phyloP scores from a whole-genome alignment of 1,140 invertebrate genomes.

The Oncopodura yosiiana region DNA sequence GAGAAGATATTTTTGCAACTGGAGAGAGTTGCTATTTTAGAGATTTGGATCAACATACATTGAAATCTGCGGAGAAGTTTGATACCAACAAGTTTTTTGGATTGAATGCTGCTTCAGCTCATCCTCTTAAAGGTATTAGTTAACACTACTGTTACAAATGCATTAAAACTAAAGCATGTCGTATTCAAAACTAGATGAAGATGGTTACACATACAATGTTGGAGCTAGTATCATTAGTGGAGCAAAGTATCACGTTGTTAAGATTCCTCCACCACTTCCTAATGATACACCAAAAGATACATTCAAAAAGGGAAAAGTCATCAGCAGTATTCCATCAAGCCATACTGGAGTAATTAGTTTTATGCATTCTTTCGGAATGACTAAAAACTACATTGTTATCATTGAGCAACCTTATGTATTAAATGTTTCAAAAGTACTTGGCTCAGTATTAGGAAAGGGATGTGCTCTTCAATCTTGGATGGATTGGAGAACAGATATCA shows the following conservation, averaged over 20 bases:
- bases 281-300: conserved; percentile 15
- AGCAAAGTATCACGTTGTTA: conserved; percentile 28
- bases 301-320: conserved; percentile 35
- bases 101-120: conserved; percentile 15
- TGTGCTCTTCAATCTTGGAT: conserved; percentile 21
- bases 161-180: no score
- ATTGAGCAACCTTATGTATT: conserved; percentile 39
- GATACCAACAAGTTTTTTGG: conserved; percentile 32
- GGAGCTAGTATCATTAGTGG: conserved; percentile 24
- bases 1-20: conserved; percentile 21
- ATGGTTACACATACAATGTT: conserved; percentile 29
- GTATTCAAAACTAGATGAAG: no score
- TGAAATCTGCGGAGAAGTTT: conserved; percentile 14
- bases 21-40: conserved; percentile 27
- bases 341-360: conserved; percentile 35
- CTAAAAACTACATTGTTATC: conserved; percentile 45
- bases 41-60: conserved; percentile 6
- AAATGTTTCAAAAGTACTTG: conserved; percentile 20
- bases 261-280: conserved; percentile 23
- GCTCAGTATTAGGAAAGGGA: neutral
- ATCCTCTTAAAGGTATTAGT: conserved; percentile 35
- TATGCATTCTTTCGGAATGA: conserved; percentile 46
- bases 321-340: conserved; percentile 38
- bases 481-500: conserved; percentile 33
- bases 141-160: no score